Evolutionary conservation across 1,140 invertebrate species (phyloP).

Genomic region (Sarcophaga bullata): DNA sequence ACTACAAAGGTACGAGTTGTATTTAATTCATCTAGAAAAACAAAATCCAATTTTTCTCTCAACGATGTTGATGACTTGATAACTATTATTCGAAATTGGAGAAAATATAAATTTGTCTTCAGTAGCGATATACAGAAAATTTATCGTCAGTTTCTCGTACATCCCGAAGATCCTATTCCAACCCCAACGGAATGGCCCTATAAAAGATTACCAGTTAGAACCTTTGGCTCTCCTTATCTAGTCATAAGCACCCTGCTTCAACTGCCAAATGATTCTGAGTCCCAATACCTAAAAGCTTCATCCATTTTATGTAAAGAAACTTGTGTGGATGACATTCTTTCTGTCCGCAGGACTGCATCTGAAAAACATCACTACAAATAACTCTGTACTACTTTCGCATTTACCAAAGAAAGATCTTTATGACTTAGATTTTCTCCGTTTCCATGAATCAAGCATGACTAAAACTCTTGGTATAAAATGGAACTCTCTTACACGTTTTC

Average conservation of each 20-base stretch:
- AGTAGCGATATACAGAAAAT: neutral
- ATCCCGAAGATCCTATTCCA: conserved; percentile 1
- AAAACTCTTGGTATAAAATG: conserved; percentile 18
- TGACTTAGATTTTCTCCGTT: conserved; percentile 9
- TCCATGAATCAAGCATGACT: neutral
- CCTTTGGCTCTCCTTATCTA: neutral
- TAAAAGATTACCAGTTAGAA: neutral
- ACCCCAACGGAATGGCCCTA: neutral
- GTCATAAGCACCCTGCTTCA: neutral
- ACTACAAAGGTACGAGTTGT: conserved; percentile 4
- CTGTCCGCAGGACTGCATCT: neutral
- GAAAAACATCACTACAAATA: conserved; percentile 19
- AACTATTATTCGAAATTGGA: conserved; percentile 1
- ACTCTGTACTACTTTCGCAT: neutral
- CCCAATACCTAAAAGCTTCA: no score
- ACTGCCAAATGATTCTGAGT: no score
- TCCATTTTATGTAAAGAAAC: no score
- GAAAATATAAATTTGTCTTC: neutral
- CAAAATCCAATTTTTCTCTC: neutral
- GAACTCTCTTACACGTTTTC: conserved; percentile 9
- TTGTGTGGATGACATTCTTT: neutral
- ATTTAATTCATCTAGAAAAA: neutral
- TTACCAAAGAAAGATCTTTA: neutral
- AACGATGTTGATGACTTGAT: conserved; percentile 8
- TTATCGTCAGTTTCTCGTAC: neutral